phyloP scores from a whole-genome alignment of 2,888 invertebrate genomes.

The Muschampia plurimacula region DNA sequence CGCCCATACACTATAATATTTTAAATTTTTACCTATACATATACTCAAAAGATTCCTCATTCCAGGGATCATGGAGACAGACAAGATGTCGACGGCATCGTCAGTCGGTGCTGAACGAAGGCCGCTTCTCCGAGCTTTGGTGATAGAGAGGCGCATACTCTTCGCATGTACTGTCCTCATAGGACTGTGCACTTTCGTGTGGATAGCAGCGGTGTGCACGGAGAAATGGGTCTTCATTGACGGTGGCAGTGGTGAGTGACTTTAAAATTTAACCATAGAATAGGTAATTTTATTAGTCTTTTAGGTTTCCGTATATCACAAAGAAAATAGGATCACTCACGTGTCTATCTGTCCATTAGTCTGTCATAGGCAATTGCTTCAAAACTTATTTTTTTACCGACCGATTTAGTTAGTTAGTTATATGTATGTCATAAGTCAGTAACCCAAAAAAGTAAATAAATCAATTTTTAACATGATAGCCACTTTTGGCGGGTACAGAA shows the following conservation, averaged over 20 bases:
- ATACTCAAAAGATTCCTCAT: conserved; percentile 13
- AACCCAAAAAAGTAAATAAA: too few species aligned
- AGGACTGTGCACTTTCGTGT: conserved; percentile 88
- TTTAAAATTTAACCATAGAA: neutral
- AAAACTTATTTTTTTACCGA: too few species aligned
- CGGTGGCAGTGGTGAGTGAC: conserved; percentile 66
- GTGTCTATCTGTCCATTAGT: too few species aligned
- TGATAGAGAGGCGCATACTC: conserved; percentile 90
- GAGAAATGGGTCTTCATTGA: conserved; percentile 89
- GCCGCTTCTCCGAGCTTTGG: conserved; percentile 86
- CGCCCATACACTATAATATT: too few species aligned
- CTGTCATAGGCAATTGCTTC: too few species aligned
- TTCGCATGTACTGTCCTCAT: conserved; percentile 89
- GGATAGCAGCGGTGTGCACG: conserved; percentile 91
- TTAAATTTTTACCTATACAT: too few species aligned
- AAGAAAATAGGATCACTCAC: neutral
- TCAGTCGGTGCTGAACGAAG: conserved; percentile 87
- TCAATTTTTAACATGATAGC: too few species aligned
- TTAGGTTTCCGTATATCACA: too few species aligned
- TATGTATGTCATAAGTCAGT: too few species aligned
- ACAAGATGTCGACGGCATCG: conserved; percentile 87
- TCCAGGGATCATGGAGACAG: conserved; percentile 70
- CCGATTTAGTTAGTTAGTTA: too few species aligned
- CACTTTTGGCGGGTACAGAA: too few species aligned
- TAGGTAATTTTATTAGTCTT: too few species aligned